phyloP scores from a whole-genome alignment of 2,888 invertebrate species.

The Carabus problematicus region DNA sequence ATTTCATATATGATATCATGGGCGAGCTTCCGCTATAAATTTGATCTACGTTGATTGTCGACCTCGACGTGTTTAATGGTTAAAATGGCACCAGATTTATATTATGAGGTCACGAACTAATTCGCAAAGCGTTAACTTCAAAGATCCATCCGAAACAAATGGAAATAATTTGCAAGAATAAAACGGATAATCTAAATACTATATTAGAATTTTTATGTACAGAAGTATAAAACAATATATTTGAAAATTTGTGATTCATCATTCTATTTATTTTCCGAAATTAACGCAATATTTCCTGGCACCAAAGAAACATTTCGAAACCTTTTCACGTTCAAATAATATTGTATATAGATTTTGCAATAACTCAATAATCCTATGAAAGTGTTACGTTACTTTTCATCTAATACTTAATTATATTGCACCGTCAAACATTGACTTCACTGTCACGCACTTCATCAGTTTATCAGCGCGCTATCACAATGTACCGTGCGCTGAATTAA shows the following conservation, averaged over 20 bases:
- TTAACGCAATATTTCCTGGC: too few species aligned
- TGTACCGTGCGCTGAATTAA: conserved; percentile 25
- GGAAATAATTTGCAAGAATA: too few species aligned
- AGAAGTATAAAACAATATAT: too few species aligned
- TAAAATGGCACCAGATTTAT: conserved; percentile 3
- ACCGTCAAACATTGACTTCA: conserved; percentile 30
- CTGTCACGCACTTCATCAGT: conserved; percentile 30
- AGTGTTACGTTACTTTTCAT: conserved; percentile 5
- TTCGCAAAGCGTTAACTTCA: background rate
- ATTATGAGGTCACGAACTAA: conserved; percentile 11
- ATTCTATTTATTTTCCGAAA: too few species aligned
- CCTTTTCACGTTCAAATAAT: background rate
- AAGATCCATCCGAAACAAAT: too few species aligned
- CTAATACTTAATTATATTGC: conserved; percentile 40
- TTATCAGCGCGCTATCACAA: conserved; percentile 32
- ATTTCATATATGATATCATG: background rate
- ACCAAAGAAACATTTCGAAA: background rate
- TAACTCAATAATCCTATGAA: background rate
- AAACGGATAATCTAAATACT: too few species aligned
- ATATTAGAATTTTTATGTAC: too few species aligned
- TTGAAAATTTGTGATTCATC: too few species aligned
- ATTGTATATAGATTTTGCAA: background rate
- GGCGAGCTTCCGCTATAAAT: conserved; percentile 21
- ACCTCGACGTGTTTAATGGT: conserved; percentile 12
- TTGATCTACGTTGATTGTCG: conserved; percentile 25